A percentile compares a stretch with the other conserved stretches of the same genome.
phyloP scores from a whole-genome alignment of 2,797 vertebrate genomes.

The Xiphorhynchus erythropygius region DNA sequence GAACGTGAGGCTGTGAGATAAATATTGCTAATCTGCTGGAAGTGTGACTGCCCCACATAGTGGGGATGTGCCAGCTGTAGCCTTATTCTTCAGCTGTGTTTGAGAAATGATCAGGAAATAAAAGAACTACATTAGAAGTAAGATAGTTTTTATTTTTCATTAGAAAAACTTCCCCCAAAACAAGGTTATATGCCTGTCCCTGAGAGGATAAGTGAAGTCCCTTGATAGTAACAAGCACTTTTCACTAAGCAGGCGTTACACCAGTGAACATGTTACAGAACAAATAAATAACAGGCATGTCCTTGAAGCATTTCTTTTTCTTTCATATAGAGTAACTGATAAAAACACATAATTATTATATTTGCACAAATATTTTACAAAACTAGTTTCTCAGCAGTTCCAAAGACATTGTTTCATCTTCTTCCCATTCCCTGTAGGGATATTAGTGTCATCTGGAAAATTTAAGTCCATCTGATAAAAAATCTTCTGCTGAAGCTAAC shows the following conservation, averaged over 20 bases:
- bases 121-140: neutral
- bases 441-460: constrained; percentile 12
- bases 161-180: neutral
- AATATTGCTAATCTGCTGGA: neutral
- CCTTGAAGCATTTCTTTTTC: neutral
- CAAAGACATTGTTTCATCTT: neutral
- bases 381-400: neutral
- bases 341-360: neutral
- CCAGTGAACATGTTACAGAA: neutral
- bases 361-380: neutral
- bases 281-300: neutral
- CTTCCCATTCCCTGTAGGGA: neutral
- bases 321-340: neutral
- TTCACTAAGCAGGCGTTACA: neutral
- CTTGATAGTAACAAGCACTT: neutral
- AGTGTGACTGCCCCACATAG: neutral
- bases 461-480: neutral
- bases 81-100: neutral
- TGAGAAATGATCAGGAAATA: neutral
- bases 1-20: neutral
- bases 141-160: neutral
- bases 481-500: neutral
- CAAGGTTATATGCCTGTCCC: neutral
- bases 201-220: neutral
- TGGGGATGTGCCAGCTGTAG: neutral